Base-by-base conservation (phyloP, 2,888 invertebrate genomes). In the Ornithoptera priamus region DNA sequence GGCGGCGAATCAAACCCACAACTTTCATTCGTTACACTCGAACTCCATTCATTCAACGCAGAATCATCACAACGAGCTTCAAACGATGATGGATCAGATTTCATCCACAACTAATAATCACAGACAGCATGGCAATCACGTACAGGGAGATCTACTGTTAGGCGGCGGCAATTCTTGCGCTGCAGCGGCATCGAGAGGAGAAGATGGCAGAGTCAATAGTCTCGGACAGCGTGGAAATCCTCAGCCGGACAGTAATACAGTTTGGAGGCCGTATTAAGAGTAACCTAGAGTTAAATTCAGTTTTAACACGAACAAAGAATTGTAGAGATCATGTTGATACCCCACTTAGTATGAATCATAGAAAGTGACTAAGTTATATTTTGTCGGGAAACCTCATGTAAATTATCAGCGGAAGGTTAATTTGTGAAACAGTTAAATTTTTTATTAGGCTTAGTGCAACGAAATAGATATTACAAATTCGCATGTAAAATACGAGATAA, bases 21-120 rank as follows among this genome's bases (percentile, higher is more conserved):
- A 95, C 78, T 95, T 96, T 80, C 95, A 95, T 80, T 94, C 94
- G 4, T 89, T 95, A 63, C 95, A 95, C 82, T 93, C 95, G 17
- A 93, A 95, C 75, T 93, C 95, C 17, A 93, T 95, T 72, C 94
- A 94, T 76, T 93, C 94, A 53, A 93, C 94, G 56, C 94, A 94
- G 71, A 94, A 94, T 75, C 94, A 94, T 71, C 94, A 96, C 74
- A 95, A 95, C 70, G 96, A 96, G 80, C 83, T 96, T 71, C 96
- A 96, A 84, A 95, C 94, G 58, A 96, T 96, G 77, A 96, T 96
- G 96, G 96, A 96, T 85, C 96, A 96, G 82, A 94, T 96, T 69
- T 94, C 94, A 2, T 95, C 95, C 65, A 95, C 94, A 65, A 95
- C 94, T 61, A 94, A 93, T 61, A 94, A 93, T 68, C 93, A 93